Base-by-base conservation (phyloP, 2,113 vertebrate species). In the Hippolais icterina region DNA sequence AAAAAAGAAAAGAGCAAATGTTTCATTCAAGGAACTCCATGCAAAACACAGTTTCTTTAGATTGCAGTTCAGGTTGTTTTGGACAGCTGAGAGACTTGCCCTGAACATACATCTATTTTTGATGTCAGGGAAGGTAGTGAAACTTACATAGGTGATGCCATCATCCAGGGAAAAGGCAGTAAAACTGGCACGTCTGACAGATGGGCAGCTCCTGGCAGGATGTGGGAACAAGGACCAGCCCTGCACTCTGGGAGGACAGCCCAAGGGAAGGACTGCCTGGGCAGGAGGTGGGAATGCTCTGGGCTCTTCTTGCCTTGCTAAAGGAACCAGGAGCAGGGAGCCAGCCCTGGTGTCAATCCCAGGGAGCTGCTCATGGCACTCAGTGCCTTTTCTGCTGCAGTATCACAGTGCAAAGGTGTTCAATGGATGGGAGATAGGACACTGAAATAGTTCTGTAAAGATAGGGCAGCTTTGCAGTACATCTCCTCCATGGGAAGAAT, bases 211-310 rank as follows among this genome's bases (percentile, higher is more conserved):
- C 21, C 23, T 1, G 2, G 44, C 27, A 53, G 59, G 71, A 35
- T 6, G 46, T n/a, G 31, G 60, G 35, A 59, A 9, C 6, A 9
- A 77, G 56, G 71, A 52, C 31, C 10, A 49, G 8, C 12, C 41
- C 10, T 0, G 0, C 18, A 35, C 1, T 5, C 19, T 29, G 41
- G 14, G 33, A 54, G 24, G 10, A 37, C 27, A 54, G 70, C 22
- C 42, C 0, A 0, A 53, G 39, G 44, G 24, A 53, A 46, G 15
- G 35, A 24, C 10, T 39, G 49, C 49, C n/a, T 31, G 18, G 49
- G 41, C 44, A 46, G 53, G 52, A 89, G 33, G 6, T 0, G 2
- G 28, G 6, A 52, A 46, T 10, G 18, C 60, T 44, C 3, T 2
- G n/a, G 39, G 17, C 11, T 42, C 41, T 35, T 74, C 21, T 37